Percentiles rank a stretch among this genome's conserved stretches.
phyloP scores from a whole-genome alignment of 2,113 vertebrate genomes.

The Fukomys damarensis region DNA sequence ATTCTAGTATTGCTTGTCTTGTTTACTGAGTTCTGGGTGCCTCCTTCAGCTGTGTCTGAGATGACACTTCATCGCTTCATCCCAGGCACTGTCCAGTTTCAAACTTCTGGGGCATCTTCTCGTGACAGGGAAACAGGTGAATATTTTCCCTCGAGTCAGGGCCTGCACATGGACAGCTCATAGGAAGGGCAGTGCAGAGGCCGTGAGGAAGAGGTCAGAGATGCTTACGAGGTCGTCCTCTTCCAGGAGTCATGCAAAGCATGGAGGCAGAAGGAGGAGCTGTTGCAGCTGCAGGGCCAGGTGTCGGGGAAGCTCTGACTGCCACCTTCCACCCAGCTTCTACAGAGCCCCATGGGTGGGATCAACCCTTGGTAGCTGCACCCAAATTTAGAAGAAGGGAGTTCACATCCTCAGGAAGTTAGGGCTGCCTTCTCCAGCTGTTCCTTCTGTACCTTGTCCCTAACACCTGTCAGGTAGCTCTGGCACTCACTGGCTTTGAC shows the following conservation, averaged over 20 bases:
- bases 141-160: slow-evolving; percentile 78
- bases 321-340: slow-evolving; percentile 60
- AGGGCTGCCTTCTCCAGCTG: slow-evolving; percentile 25
- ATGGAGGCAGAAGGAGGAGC: slow-evolving; percentile 80
- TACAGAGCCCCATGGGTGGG: not conserved
- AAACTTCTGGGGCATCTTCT: slow-evolving; percentile 87
- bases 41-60: not conserved
- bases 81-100: too few species aligned
- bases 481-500: slow-evolving; percentile 80
- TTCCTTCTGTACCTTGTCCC: slow-evolving; percentile 45
- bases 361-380: slow-evolving; percentile 60
- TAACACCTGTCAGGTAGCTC: slow-evolving; percentile 72
- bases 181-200: slow-evolving; percentile 70
- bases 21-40: not conserved
- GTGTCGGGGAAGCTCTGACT: slow-evolving; percentile 83
- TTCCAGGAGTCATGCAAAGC: slow-evolving; percentile 79
- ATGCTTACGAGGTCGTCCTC: slow-evolving; percentile 74
- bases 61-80: not conserved
- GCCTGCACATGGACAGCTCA: slow-evolving; percentile 80
- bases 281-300: slow-evolving; percentile 83
- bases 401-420: slow-evolving; percentile 81
- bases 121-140: slow-evolving; percentile 56
- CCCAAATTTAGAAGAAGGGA: slow-evolving; percentile 84
- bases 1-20: not conserved
- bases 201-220: slow-evolving; percentile 4